Base-by-base conservation (phyloP, 2,888 invertebrate species). In the Noctuana brunneofusca region DNA sequence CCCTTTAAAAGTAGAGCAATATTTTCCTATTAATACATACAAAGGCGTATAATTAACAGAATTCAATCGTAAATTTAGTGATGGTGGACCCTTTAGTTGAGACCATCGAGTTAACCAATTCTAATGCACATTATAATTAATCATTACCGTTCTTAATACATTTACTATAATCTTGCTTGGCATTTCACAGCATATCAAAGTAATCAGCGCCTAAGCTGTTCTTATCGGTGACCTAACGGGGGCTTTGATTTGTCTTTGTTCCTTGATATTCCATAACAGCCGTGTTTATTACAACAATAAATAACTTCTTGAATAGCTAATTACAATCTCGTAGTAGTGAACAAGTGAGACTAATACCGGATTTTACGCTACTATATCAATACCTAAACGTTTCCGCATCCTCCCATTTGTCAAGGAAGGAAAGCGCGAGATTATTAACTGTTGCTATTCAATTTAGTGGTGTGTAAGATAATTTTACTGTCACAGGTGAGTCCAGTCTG, bases 391-490 rank as follows among this genome's bases (percentile, higher is more conserved):
- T 56, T 56, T 63, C 62, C 62, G 62, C 30, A 55, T 63, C 62
- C 62, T 63, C 62, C 62, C 62, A 56, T 63, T 63, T 63, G 62
- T 63, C 62, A 56, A 63, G 62, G 62, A 63, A 63, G 56, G 62
- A 63, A 63, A 63, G 62, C 50, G 55, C 56, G 20, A 32, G 48
- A 35, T 56, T 63, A 63, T 56, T 63, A 63, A 63, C 62, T 38
- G 50, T 41, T 56, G 56, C 38, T 55, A 56, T 62, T 62, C 62
- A 62, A 62, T 62, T 62, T 56, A 62, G 62, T 56, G 55, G 62
- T 49, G 63, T 56, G 35, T 56, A 63, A 63, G 63, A 63, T 63
- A 63, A 63, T 63, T 63, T 63, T 56, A 63, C 63, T 63, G 62
- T 63, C 62, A 63, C 62, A 56, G 62, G 62, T 63, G 62, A 56